phyloP scores from a whole-genome alignment of 2,113 vertebrate genomes.

The Sus scrofa region DNA sequence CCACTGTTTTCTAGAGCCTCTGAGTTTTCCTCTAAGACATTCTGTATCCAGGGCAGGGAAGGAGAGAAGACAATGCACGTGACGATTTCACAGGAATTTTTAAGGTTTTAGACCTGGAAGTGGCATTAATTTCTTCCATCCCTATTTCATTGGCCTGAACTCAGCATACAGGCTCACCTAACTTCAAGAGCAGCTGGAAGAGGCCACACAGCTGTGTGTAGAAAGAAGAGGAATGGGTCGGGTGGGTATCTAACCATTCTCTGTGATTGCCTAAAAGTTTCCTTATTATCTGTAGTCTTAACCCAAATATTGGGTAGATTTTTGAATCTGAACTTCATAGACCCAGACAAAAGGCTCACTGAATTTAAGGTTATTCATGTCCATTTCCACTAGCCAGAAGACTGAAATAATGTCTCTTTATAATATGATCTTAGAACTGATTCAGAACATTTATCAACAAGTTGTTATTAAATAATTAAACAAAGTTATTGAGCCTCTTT shows the following conservation, averaged over 20 bases:
- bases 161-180: neutral
- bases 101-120: neutral
- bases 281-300: no score
- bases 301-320: neutral
- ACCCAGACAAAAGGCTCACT: neutral
- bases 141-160: neutral
- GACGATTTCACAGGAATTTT: neutral
- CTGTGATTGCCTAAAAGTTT: neutral
- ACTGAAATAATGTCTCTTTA: slow-evolving; percentile 18
- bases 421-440: neutral
- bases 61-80: neutral
- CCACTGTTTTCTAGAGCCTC: neutral
- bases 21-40: neutral
- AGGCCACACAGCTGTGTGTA: neutral
- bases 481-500: neutral
- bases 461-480: slow-evolving; percentile 35
- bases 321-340: neutral
- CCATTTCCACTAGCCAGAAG: neutral
- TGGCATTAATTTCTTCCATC: neutral
- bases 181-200: neutral
- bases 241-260: neutral
- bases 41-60: neutral
- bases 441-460: neutral
- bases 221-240: neutral
- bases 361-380: neutral